These are phyloP conservation scores for Cheilosia soror DNA, from an alignment of 2,888 invertebrate genomes.

Conservation along the genomic window DNA sequence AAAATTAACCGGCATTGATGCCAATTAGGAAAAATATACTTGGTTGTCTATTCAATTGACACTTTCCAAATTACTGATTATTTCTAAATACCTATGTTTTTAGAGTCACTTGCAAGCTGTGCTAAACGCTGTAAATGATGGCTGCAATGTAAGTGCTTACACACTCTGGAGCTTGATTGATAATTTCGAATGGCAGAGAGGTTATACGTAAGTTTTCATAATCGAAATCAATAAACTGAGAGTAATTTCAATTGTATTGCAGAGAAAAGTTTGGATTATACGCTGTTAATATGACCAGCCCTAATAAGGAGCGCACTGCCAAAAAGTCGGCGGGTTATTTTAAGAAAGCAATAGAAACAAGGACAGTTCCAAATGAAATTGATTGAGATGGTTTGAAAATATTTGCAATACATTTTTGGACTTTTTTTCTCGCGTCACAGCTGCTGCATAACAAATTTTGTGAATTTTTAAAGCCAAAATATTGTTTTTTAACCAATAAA, in stretches of 20 bases:
- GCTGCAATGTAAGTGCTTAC: slow-evolving; percentile 79
- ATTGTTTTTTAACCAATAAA: no score
- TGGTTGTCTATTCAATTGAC: no score
- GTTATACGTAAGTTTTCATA: slow-evolving; percentile 78
- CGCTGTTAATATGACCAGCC: slow-evolving; percentile 87
- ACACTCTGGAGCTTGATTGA: slow-evolving; percentile 80
- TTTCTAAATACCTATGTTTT: slow-evolving; percentile 79
- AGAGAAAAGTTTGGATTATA: slow-evolving; percentile 89
- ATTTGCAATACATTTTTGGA: background rate
- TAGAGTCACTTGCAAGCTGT: slow-evolving; percentile 79
- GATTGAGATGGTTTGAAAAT: background rate
- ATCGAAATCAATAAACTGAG: background rate
- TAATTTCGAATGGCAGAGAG: slow-evolving; percentile 80
- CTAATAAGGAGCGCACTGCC: slow-evolving; percentile 86
- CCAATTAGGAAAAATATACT: no score
- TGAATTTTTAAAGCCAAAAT: no score
- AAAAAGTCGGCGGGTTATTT: slow-evolving; percentile 87
- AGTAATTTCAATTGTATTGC: background rate
- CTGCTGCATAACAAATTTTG: no score
- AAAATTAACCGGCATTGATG: no score
- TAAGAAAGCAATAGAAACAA: slow-evolving; percentile 84
- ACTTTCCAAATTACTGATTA: no score
- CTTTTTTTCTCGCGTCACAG: background rate
- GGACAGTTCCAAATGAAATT: slow-evolving; percentile 15
- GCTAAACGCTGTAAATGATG: slow-evolving; percentile 78